A percentile compares a stretch with the other conserved stretches of the same genome.
Conservation (phyloP, 2,797 vertebrate species). For the Champsocephalus esox region DNA sequence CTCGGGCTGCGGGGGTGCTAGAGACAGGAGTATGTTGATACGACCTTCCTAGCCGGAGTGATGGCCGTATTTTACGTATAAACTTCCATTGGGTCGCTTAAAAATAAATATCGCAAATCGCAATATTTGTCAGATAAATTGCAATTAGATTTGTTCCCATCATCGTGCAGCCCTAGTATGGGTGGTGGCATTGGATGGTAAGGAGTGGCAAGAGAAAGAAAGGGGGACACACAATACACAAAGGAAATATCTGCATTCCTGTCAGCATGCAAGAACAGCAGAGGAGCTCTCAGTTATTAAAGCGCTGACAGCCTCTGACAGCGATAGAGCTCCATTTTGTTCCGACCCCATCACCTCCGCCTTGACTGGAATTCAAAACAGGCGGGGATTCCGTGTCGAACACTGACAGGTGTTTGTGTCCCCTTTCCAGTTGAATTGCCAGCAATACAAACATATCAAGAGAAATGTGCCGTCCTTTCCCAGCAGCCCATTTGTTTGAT, state of each 20-base stretch:
- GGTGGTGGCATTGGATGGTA: not conserved
- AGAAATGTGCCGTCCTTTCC: not conserved
- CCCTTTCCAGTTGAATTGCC: conserved; percentile 21
- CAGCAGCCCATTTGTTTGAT: conserved; percentile 31
- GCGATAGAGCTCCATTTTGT: conserved; percentile 65
- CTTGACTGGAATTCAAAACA: conserved; percentile 61
- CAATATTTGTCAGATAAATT: too few relatives aligned
- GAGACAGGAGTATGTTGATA: too few relatives aligned
- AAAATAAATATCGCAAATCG: too few relatives aligned
- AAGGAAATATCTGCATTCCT: conserved; percentile 62
- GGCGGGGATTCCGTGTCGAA: conserved; percentile 34
- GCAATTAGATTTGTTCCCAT: too few relatives aligned
- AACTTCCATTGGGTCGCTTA: too few relatives aligned
- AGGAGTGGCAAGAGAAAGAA: not conserved
- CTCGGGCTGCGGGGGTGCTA: too few relatives aligned
- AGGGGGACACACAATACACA: conserved; percentile 14
- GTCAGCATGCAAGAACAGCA: conserved; percentile 32
- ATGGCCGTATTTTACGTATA: too few relatives aligned
- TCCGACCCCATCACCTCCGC: conserved; percentile 38
- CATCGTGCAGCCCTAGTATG: not conserved
- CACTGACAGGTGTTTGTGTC: conserved; percentile 58
- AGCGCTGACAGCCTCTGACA: conserved; percentile 70
- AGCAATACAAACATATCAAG: not conserved
- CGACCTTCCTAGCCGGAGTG: too few relatives aligned
- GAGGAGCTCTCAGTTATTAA: conserved; percentile 67